Evolutionary conservation across 2,113 vertebrate genomes (phyloP).

Genomic region (Melanocharis versteri): DNA sequence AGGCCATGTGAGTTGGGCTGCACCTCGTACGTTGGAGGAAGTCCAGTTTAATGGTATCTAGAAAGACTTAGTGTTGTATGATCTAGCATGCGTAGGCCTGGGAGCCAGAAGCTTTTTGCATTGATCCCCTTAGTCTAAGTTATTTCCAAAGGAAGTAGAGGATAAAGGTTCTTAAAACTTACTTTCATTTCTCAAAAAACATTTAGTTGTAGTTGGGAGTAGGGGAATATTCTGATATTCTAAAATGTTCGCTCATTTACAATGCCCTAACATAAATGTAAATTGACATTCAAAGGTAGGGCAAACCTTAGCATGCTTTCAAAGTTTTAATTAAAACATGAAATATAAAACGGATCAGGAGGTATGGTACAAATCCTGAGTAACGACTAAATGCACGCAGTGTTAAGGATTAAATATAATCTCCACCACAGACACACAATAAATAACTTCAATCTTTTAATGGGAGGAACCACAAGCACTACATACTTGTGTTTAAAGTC

Average conservation of each 20-base stretch:
- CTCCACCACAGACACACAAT: background rate
- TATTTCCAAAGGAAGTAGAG: background rate
- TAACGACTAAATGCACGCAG: background rate
- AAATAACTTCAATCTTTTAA: background rate
- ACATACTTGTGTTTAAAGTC: background rate
- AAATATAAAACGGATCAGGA: background rate
- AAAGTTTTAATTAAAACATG: background rate
- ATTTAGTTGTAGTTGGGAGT: background rate
- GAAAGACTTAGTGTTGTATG: background rate
- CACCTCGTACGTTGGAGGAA: background rate
- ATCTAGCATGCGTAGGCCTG: background rate
- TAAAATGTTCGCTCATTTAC: background rate
- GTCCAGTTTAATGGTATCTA: background rate
- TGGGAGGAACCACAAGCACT: background rate
- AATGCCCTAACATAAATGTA: background rate
- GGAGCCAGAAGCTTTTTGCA: background rate
- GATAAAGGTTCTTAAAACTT: background rate
- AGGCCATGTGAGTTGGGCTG: background rate
- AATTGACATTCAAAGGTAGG: background rate
- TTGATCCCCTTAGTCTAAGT: background rate
- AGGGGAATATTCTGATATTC: background rate
- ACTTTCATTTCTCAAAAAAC: background rate
- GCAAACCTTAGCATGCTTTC: background rate
- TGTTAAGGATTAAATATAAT: constrained; percentile 15
- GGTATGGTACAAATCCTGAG: background rate